Conservation (phyloP, 2,113 vertebrate genomes). For the Ageneiosus marmoratus region DNA sequence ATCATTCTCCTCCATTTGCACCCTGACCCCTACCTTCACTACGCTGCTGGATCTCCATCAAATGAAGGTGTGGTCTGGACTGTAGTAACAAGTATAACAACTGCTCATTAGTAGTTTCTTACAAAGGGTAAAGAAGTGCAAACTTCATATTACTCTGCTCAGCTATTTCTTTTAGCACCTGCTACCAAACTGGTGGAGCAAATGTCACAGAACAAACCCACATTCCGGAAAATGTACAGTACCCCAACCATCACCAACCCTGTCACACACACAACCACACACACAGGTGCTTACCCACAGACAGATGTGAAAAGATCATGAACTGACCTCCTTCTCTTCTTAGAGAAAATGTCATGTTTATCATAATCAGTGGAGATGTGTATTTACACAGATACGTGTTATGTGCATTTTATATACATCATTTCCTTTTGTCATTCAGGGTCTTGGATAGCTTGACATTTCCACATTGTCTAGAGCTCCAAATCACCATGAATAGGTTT, state of each 20-base stretch:
- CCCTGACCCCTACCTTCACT: not conserved
- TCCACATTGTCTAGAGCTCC: slow-evolving; percentile 32
- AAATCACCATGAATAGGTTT: slow-evolving; percentile 20
- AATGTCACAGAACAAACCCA: not conserved
- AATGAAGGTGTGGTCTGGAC: not conserved
- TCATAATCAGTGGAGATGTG: not conserved
- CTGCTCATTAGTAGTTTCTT: slow-evolving; percentile 2
- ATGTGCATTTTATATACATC: not conserved
- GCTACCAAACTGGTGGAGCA: not conserved
- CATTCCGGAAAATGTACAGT: not conserved
- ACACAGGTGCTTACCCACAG: not conserved
- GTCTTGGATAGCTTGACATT: slow-evolving; percentile 46
- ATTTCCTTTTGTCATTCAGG: slow-evolving; percentile 1
- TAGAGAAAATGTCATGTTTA: slow-evolving; percentile 13
- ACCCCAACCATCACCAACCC: not conserved
- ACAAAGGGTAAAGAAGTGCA: not conserved
- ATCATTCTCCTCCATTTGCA: not conserved
- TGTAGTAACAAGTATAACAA: not conserved
- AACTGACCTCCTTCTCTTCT: not conserved
- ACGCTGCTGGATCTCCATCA: not conserved
- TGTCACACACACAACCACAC: not conserved
- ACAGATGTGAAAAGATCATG: not conserved
- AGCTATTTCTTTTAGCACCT: not conserved
- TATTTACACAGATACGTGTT: slow-evolving; percentile 7
- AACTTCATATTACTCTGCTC: not conserved